Evolutionary conservation across 2,113 vertebrate species (phyloP).

Genomic region (Garra rufa): DNA sequence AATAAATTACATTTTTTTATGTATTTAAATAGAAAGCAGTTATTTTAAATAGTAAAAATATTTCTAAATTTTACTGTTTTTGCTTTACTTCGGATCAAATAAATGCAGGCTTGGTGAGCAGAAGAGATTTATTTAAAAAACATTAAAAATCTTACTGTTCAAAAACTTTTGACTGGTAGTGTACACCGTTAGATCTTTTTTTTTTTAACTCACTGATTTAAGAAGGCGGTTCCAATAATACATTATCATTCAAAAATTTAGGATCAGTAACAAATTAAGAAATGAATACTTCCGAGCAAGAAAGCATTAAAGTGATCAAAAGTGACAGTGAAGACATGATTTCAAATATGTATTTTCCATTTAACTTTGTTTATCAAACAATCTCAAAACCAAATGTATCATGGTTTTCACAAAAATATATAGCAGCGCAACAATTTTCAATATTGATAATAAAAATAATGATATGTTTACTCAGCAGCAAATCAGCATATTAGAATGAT

Average conservation of each 20-base stretch:
- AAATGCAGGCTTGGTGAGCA: no score
- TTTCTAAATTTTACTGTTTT: no score
- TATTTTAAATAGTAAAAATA: no score
- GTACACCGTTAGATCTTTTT: conserved; percentile 2
- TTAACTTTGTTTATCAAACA: neutral
- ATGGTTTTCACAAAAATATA: neutral
- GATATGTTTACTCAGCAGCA: neutral
- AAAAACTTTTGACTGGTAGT: no score
- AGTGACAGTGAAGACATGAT: neutral
- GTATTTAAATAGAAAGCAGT: no score
- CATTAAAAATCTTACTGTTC: no score
- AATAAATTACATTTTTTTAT: no score
- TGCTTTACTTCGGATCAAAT: no score
- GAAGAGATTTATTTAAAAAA: no score
- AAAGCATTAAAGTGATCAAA: neutral
- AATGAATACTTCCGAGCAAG: neutral
- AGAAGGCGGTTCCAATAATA: neutral
- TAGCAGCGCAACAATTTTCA: neutral
- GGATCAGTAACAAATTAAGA: neutral
- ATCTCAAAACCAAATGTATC: neutral
- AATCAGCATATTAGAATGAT: conserved; percentile 4
- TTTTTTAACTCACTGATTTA: neutral
- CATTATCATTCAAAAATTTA: neutral
- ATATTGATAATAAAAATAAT: neutral
- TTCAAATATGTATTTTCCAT: neutral